Base-by-base conservation (phyloP, 2,797 vertebrate species). In the Luscinia megarhynchos region DNA sequence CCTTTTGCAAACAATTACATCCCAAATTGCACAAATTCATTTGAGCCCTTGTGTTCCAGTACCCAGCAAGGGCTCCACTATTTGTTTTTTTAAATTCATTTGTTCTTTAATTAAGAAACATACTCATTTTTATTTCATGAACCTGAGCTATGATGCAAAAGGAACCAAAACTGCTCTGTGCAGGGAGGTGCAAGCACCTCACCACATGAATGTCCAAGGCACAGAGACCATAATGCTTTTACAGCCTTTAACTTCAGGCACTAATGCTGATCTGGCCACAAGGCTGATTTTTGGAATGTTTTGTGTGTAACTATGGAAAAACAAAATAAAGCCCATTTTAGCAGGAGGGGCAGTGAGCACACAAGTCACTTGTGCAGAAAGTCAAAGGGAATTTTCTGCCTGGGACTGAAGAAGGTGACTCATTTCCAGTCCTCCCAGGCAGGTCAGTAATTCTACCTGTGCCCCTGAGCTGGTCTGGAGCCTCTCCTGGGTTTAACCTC, bases 101-200 rank as follows among this genome's bases (percentile, higher is more conserved):
- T 96, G 85, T 93, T 96, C 45, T 91, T 96, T 97, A 95, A 97
- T 97, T 97, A 97, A 97, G 91, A 90, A 97, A 79, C 58, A 84
- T 22, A 46, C 43, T 96, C 89, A 74, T 89, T 95, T 93, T 94
- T 96, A 96, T 97, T 97, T 96, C 96, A 95, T 87, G 70, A 96
- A 67, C 32, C 53, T 81, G 86, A 32, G 34, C 38, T 87, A 51
- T 78, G 88, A 90, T 15, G 23, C 78, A 89, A 97, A 95, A 85
- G 89, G 89, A 96, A 75, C 50, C 5, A 41, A 94, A 95, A 61
- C 34, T 51, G 34, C 48, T 63, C 53, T 38, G 20, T 29, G 48
- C 1, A 9, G 68, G 73, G 54, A 79, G 86, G 15, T 23, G 72
- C 5, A 32, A 81, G 51, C n/a, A 34, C 53, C 64, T 84, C 36